Percentiles rank a stretch among this genome's conserved stretches.
Conservation (phyloP, 2,888 invertebrate species). For the Aphidius colemani region DNA sequence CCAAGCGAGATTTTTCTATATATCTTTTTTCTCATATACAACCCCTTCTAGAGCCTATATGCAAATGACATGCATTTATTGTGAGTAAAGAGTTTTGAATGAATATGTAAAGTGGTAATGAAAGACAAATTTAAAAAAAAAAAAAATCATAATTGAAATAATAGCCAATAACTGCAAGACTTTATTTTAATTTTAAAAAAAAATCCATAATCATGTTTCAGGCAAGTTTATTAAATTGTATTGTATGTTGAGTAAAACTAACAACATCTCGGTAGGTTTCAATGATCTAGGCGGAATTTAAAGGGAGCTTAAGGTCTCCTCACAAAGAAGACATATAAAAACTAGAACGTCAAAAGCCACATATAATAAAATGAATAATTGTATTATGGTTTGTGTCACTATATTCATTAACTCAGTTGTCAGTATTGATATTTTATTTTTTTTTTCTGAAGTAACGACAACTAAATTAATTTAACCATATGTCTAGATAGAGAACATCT, state of each 20-base stretch:
- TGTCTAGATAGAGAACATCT: too few species aligned
- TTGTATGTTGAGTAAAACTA: too few species aligned
- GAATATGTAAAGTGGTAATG: constrained; percentile 54
- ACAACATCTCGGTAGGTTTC: not conserved
- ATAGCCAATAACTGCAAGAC: not conserved
- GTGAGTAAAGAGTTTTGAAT: constrained; percentile 53
- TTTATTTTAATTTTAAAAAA: too few species aligned
- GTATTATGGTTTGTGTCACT: too few species aligned
- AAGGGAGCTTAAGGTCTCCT: constrained; percentile 30
- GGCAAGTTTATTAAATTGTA: too few species aligned
- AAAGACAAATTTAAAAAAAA: constrained; percentile 38
- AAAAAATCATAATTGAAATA: not conserved
- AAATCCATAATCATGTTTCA: too few species aligned
- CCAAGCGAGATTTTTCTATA: constrained; percentile 42
- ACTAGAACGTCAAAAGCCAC: constrained; percentile 42
- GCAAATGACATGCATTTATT: constrained; percentile 56
- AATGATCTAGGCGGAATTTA: not conserved
- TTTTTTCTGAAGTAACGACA: not conserved
- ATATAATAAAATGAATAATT: too few species aligned
- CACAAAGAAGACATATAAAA: constrained; percentile 48
- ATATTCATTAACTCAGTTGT: too few species aligned
- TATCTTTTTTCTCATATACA: constrained; percentile 31
- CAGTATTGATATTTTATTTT: not conserved
- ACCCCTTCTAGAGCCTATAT: constrained; percentile 45
- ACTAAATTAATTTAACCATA: not conserved